These are phyloP conservation scores for Dryobotodes eremita DNA, from an alignment of 2,888 invertebrate species.

Conservation along the genomic window DNA sequence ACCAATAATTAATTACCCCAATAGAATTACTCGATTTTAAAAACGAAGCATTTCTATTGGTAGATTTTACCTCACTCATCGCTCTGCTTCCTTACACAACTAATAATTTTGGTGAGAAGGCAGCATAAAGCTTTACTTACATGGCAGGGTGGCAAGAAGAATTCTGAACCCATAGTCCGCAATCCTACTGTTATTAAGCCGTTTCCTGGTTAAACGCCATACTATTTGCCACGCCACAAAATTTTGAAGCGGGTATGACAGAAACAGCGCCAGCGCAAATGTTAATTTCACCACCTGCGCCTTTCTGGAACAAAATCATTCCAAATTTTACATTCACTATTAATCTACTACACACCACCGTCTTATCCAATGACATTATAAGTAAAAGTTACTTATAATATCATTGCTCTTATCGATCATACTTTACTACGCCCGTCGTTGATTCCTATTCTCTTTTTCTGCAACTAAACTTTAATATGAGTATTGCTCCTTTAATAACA, in stretches of 20 bases:
- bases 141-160: neutral
- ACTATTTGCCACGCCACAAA: constrained; percentile 96
- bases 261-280: constrained; percentile 93
- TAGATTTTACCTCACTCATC: neutral
- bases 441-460: neutral
- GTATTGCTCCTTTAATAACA: neutral
- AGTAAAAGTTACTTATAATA: neutral
- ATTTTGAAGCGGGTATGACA: constrained; percentile 96
- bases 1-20: neutral
- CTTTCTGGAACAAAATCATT: constrained; percentile 85
- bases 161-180: constrained; percentile 12
- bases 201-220: constrained; percentile 84
- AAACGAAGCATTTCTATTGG: neutral
- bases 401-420: neutral
- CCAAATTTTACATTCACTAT: neutral
- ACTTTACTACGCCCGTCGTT: neutral
- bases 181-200: accelerated
- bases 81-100: too few relatives aligned
- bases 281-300: constrained; percentile 92
- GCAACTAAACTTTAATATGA: neutral
- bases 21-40: neutral
- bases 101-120: too few relatives aligned
- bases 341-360: neutral
- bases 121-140: constrained; percentile 29
- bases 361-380: neutral